Conservation (phyloP, 2,113 vertebrate species). For the Campylomormyrus tamandua region DNA sequence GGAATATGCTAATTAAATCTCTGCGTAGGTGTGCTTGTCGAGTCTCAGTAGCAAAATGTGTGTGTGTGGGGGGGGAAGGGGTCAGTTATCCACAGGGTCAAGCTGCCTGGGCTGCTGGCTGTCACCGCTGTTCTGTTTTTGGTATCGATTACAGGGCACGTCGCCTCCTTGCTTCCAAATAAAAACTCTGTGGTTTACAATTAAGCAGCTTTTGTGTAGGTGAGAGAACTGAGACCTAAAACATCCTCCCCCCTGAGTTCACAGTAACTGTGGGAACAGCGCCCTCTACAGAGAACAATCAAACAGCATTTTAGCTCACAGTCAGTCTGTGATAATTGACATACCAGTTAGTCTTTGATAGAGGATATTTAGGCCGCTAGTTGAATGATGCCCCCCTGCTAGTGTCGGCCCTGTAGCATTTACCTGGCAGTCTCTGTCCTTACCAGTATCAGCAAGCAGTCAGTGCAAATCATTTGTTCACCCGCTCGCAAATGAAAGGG, state of each 20-base stretch:
- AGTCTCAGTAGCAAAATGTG: neutral
- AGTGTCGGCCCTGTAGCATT: neutral
- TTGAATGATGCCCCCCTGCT: neutral
- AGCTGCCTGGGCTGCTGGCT: neutral
- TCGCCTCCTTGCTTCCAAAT: neutral
- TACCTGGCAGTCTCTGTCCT: neutral
- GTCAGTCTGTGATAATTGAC: neutral
- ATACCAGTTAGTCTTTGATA: neutral
- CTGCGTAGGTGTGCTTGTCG: neutral
- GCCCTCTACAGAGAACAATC: neutral
- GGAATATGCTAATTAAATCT: neutral
- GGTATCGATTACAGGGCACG: neutral
- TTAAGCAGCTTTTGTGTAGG: neutral
- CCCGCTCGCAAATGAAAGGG: neutral
- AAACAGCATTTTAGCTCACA: neutral
- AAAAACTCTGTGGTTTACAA: neutral
- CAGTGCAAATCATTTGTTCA: neutral
- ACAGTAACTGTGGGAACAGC: neutral
- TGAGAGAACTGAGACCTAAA: neutral
- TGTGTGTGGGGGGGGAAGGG: neutral
- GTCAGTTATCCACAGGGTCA: neutral
- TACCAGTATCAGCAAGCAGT: neutral
- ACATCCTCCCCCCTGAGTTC: neutral
- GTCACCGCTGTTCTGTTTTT: neutral
- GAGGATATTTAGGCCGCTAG: neutral